Conservation (phyloP, 2,113 vertebrate genomes). For the Datnioides undecimradiatus region DNA sequence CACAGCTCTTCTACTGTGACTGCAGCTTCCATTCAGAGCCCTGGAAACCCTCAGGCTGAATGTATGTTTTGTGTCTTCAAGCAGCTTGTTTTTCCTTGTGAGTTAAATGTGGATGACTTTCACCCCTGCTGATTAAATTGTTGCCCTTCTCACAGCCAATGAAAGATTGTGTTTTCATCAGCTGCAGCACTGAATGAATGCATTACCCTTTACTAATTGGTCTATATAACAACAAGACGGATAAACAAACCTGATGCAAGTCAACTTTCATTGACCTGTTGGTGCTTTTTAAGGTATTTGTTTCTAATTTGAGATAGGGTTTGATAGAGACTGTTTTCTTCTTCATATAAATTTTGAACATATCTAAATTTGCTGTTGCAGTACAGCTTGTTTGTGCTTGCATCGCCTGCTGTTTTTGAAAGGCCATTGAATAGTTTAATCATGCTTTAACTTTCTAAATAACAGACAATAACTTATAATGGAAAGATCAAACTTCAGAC, state of each 20-base stretch:
- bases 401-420: not conserved
- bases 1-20: not conserved
- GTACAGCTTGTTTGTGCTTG: not conserved
- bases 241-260: not conserved
- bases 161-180: slow-evolving; percentile 14
- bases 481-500: not conserved
- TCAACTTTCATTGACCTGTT: not conserved
- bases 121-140: slow-evolving; percentile 28
- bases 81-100: not conserved
- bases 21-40: slow-evolving; percentile 2
- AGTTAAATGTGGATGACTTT: not conserved
- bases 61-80: not conserved
- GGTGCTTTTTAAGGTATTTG: not conserved
- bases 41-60: not conserved
- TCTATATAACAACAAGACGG: not conserved
- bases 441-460: not conserved
- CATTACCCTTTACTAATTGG: slow-evolving; percentile 19
- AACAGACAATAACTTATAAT: not conserved
- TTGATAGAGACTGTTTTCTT: not conserved
- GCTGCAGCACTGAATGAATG: slow-evolving; percentile 27
- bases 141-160: slow-evolving; percentile 33
- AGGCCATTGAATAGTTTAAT: not conserved
- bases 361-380: not conserved
- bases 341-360: not conserved
- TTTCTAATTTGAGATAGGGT: not conserved